Percentiles rank a stretch among this genome's conserved stretches.
phyloP scores from a whole-genome alignment of 2,888 invertebrate genomes.

The Anthoptus insignis region DNA sequence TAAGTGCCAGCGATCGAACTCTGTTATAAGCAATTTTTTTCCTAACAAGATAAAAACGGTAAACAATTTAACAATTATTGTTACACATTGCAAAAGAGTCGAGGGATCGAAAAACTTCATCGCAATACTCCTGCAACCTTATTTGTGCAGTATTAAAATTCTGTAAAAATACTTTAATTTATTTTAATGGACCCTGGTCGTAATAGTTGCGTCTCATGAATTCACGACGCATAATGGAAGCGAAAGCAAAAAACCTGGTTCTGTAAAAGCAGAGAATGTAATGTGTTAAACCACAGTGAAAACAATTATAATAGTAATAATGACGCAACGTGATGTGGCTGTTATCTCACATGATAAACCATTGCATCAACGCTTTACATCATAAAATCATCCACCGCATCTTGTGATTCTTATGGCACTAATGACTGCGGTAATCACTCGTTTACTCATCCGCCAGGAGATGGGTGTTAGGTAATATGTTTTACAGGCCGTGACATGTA shows the following conservation, averaged over 20 bases:
- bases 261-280: conserved; percentile 22
- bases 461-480: conserved; percentile 10
- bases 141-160: no score
- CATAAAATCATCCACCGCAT: conserved; percentile 31
- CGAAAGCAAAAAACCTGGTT: conserved; percentile 23
- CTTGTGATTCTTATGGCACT: conserved; percentile 24
- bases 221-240: conserved; percentile 8
- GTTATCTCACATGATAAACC: conserved; percentile 25
- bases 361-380: conserved; percentile 27
- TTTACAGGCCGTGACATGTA: conserved; percentile 28
- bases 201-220: neutral
- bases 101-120: no score
- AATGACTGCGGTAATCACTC: conserved; percentile 20
- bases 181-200: no score
- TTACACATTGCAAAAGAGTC: no score
- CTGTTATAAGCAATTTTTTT: no score
- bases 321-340: conserved; percentile 7
- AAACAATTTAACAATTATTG: no score
- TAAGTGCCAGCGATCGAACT: no score
- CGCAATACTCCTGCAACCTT: no score
- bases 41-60: no score
- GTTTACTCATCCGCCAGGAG: conserved; percentile 8
- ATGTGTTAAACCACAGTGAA: conserved; percentile 18
- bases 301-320: conserved; percentile 31
- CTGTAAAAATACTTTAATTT: no score